Conservation (phyloP, 2,888 invertebrate species). For the Erpobdella octoculata region DNA sequence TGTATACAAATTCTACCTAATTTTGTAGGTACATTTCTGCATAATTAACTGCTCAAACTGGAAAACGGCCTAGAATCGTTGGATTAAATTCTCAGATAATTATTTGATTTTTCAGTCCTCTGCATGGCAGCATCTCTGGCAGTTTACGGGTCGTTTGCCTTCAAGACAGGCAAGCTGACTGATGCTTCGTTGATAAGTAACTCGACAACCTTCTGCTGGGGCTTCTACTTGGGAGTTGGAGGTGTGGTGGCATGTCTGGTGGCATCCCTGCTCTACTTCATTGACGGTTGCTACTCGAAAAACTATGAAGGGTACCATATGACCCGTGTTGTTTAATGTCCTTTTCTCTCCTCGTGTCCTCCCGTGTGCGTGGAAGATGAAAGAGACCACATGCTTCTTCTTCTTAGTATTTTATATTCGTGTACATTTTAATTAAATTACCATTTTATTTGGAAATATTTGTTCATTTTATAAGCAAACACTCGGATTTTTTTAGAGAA, state of each 20-base stretch:
- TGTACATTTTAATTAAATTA: no score
- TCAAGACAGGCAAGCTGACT: not conserved
- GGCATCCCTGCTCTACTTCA: constrained; percentile 27
- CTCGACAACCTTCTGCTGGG: constrained; percentile 25
- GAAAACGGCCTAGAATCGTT: no score
- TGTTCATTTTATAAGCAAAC: no score
- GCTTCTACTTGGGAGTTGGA: constrained; percentile 26
- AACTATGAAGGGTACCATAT: constrained; percentile 29
- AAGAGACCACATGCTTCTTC: no score
- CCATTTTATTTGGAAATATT: no score
- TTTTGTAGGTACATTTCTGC: no score
- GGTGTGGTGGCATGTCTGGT: constrained; percentile 23
- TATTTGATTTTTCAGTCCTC: not conserved
- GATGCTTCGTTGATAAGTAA: not conserved
- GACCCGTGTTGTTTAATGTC: constrained; percentile 33
- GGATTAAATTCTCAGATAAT: not conserved
- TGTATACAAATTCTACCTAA: no score
- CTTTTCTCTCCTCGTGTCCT: no score
- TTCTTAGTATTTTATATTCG: no score
- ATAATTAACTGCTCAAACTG: no score
- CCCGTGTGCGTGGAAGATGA: no score
- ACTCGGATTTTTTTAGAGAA: no score
- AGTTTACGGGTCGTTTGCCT: constrained; percentile 14
- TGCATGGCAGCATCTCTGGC: constrained; percentile 20
- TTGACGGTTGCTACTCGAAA: constrained; percentile 24